phyloP scores from a whole-genome alignment of 2,113 vertebrate species.

The Scomber japonicus region DNA sequence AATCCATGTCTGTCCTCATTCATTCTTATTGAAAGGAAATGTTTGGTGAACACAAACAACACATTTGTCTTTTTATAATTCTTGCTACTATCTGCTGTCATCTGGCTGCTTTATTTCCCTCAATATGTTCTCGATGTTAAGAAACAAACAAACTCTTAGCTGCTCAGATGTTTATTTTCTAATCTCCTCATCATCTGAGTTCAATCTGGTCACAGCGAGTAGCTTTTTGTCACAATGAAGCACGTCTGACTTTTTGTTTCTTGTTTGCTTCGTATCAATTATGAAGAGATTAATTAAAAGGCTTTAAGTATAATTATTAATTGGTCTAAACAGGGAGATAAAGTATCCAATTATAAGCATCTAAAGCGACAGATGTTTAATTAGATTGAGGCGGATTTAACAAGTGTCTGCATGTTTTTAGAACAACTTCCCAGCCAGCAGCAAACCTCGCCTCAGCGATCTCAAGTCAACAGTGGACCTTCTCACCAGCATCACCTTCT shows the following conservation, averaged over 20 bases:
- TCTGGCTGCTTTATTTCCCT: background rate
- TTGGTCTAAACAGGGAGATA: too few relatives aligned
- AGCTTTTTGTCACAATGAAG: too few relatives aligned
- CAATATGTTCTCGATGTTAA: background rate
- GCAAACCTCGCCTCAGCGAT: slow-evolving; percentile 90
- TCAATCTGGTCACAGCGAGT: too few relatives aligned
- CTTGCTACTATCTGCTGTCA: background rate
- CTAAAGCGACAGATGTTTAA: background rate
- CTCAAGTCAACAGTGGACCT: slow-evolving; percentile 98
- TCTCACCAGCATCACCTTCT: slow-evolving; percentile 98
- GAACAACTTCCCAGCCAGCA: slow-evolving; percentile 98
- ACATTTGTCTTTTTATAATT: background rate
- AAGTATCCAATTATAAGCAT: background rate
- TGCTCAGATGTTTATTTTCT: background rate
- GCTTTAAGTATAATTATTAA: too few relatives aligned
- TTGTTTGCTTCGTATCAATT: too few relatives aligned
- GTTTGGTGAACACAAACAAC: background rate
- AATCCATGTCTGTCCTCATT: background rate
- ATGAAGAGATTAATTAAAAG: too few relatives aligned
- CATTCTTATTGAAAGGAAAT: background rate
- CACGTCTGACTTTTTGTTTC: too few relatives aligned
- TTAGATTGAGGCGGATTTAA: background rate
- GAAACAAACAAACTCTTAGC: background rate
- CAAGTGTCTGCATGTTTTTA: slow-evolving; percentile 67
- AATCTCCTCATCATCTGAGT: too few relatives aligned